A percentile compares a stretch with the other conserved stretches of the same genome.
phyloP scores from a whole-genome alignment of 2,888 invertebrate genomes.

The Eupithecia tripunctaria region DNA sequence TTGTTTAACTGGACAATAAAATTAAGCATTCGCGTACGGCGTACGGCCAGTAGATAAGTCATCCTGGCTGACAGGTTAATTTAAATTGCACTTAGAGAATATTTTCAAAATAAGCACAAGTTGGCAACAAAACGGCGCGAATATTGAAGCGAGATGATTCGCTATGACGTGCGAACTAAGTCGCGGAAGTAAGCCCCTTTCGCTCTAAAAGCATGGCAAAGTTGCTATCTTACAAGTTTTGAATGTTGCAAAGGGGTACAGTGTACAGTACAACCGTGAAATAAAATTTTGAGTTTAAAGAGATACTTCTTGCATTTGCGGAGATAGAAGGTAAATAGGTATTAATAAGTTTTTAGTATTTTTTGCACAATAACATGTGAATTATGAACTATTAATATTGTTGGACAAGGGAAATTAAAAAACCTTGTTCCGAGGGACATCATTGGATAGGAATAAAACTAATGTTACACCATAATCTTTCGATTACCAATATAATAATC shows the following conservation, averaged over 20 bases:
- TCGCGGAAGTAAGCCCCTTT: conserved; percentile 49
- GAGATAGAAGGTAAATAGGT: no score
- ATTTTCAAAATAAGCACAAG: conserved; percentile 8
- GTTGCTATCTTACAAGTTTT: conserved; percentile 37
- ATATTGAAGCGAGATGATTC: conserved; percentile 31
- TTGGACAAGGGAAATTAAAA: no score
- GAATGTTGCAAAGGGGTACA: conserved; percentile 29
- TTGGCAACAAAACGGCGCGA: conserved; percentile 27
- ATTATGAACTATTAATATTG: no score
- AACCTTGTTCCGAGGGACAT: no score
- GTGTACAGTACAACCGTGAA: conserved; percentile 5
- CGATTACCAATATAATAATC: no score
- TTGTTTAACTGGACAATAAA: neutral
- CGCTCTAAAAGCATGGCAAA: conserved; percentile 46
- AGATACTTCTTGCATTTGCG: no score
- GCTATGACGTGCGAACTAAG: conserved; percentile 37
- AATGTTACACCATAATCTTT: no score
- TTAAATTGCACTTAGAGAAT: neutral
- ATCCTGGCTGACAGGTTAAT: neutral
- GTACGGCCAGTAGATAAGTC: neutral
- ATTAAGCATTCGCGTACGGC: neutral
- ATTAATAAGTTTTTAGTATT: no score
- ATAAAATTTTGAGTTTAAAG: neutral
- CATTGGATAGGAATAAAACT: no score
- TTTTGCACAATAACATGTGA: no score